Evolutionary conservation across 2,888 invertebrate genomes (phyloP).

Genomic region (Parnassius glacialis): DNA sequence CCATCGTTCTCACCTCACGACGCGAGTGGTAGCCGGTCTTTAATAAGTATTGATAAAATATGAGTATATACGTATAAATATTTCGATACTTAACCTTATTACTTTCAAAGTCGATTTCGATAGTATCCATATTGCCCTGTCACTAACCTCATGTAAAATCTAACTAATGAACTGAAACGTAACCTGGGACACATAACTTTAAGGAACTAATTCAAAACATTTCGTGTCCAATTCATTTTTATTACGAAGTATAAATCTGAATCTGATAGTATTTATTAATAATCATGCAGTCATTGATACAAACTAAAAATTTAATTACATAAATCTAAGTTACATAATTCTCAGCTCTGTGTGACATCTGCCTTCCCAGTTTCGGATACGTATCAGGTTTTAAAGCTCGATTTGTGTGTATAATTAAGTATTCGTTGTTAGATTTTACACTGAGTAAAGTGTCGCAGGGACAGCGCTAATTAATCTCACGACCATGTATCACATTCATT

Average conservation of each 20-base stretch:
- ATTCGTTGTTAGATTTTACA: constrained; percentile 66
- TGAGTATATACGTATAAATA: constrained; percentile 78
- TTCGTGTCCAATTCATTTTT: constrained; percentile 37
- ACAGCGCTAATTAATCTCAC: constrained; percentile 75
- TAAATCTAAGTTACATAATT: constrained; percentile 59
- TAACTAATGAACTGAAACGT: constrained; percentile 4
- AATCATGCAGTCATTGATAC: constrained; percentile 48
- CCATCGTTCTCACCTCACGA: constrained; percentile 81
- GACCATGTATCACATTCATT: constrained; percentile 67
- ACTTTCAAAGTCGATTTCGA: constrained; percentile 28
- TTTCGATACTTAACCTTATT: constrained; percentile 64
- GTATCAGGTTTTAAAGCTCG: constrained; percentile 63
- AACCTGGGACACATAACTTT: constrained; percentile 12
- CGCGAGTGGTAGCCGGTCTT: constrained; percentile 79
- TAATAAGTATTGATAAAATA: constrained; percentile 81
- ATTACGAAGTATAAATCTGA: constrained; percentile 43
- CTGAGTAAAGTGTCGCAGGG: constrained; percentile 64
- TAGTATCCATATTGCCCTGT: constrained; percentile 31
- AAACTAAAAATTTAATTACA: constrained; percentile 48
- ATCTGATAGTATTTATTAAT: constrained; percentile 46
- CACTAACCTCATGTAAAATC: constrained; percentile 19
- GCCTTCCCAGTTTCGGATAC: constrained; percentile 40
- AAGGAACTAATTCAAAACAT: constrained; percentile 32
- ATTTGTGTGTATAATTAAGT: constrained; percentile 58
- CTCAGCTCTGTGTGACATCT: constrained; percentile 47